Base-by-base conservation (phyloP, 2,113 vertebrate species). In the Hypanus sabinus region DNA sequence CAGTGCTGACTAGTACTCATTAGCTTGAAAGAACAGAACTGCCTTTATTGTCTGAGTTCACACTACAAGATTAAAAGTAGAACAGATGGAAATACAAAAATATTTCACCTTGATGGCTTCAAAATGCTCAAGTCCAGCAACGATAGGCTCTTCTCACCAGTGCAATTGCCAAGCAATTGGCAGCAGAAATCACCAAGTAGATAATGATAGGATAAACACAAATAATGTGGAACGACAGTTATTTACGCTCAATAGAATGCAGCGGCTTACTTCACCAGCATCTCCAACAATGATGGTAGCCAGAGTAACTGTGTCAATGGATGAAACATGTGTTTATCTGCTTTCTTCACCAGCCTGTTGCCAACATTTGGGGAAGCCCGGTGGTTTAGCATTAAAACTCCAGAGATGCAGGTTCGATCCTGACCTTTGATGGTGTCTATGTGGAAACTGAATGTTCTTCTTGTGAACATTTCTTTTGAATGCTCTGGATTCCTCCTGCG, bases 21-120 rank as follows among this genome's bases (percentile, higher is more conserved):
- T 27, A 75, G 73, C 10, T 75, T 75, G 24, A 12, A 9, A 77
- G 75, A 9, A n/a, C 30, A 10, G 75, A 12, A 77, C n/a, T 77
- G 75, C 75, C 30, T 77, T 12, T 77, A 77, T 10, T 10, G 33
- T 0, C 30, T 30, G 30, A 77, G 30, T 12, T 16, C 46, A 20
- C 18, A 18, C 16, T 81, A 36, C 6, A 55, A 9, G 80, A 55
- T 85, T 27, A 85, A 46, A 22, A 85, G 22, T 46, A 85, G 57
- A 3, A 27, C 81, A 85, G 46, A 38, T 27, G 46, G 6, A 24
- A 46, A 27, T 10, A 85, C 81, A 2, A 24, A 22, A 55, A 22
- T 2, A 77, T 57, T 73, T 94, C 57, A 94, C 93, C 93, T 73
- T 94, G 93, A 94, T 94, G 77, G 71, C 57, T 77, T 94, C 73